Evolutionary conservation across 2,888 invertebrate genomes (phyloP), one percentile per base, ranked within the genome.

Genomic region (Calameuta pallipes): DNA sequence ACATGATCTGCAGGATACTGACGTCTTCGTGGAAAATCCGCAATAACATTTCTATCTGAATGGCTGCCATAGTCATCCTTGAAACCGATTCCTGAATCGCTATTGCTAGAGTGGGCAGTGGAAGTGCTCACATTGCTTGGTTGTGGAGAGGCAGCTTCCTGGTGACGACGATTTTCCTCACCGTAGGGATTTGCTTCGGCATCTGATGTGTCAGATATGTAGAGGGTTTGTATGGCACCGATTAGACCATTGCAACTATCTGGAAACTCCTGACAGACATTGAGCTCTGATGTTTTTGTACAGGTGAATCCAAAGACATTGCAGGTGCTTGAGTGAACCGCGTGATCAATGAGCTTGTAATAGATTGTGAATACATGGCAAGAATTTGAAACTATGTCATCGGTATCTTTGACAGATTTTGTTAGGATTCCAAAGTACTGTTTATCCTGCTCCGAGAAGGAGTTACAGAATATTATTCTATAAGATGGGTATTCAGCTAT

Each of bases 351-450:
- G 85, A 97, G 93, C 90, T 97, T 96, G 0, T 97, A 95, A 89
- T 98, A 98, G 12, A 98, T 96, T 80, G 97, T 97, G 90, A 99
- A 99, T 0, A 98, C 97, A 91, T 99, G 98, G 88, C 98, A 98
- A 76, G 98, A 97, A 89, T 97, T 97, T 0, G 97, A 97, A 31
- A 95, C 94, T 82, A 94, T 94, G 13, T 94, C 85, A 88, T 94
- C 93, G 23, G 90, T 89, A 76, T 90, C 89, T 77, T 86, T 89
- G 80, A 95, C 94, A 0, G 96, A 96, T 87, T 96, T 95, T 0
- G 98, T 98, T 4, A 98, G 96, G 73, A 99, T 94, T 0, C 98
- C 98, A 90, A 99, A 98, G 91, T 97, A 98, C 76, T 97, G 94
- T 86, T 97, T 95, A 88, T 98, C 98, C 84, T 97, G 97, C 85